These are phyloP conservation scores for Cephus spinipes DNA, from an alignment of 2,888 invertebrate genomes.

Conservation along the genomic window DNA sequence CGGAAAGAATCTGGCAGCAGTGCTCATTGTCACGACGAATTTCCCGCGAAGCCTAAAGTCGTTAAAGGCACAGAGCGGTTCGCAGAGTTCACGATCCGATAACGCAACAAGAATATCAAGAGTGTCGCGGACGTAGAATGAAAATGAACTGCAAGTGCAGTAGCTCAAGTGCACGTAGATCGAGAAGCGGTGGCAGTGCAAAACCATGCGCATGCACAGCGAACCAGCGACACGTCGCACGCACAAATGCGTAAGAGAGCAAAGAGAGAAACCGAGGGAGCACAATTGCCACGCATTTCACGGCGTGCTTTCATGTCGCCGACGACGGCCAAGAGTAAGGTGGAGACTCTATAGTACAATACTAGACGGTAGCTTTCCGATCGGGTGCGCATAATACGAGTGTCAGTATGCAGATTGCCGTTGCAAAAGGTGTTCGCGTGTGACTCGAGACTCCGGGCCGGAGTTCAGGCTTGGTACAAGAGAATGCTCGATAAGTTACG, in stretches of 20 bases:
- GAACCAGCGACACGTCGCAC: neutral
- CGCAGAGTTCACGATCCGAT: neutral
- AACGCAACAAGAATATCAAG: neutral
- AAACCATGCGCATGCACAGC: neutral
- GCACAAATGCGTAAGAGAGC: neutral
- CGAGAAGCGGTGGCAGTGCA: neutral
- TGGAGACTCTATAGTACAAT: slow-evolving; percentile 28
- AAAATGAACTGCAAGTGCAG: neutral
- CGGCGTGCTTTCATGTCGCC: slow-evolving; percentile 55
- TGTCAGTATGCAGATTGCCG: slow-evolving; percentile 42
- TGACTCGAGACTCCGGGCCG: neutral
- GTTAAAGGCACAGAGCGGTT: neutral
- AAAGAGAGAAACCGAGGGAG: slow-evolving; percentile 25
- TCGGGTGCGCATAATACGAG: slow-evolving; percentile 40
- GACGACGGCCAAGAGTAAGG: slow-evolving; percentile 28
- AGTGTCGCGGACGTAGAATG: neutral
- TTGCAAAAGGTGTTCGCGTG: slow-evolving; percentile 26
- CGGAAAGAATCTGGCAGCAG: neutral
- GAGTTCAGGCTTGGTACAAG: neutral
- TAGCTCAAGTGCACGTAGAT: neutral
- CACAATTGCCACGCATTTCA: slow-evolving; percentile 55
- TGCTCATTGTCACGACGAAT: neutral
- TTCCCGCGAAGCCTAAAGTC: neutral
- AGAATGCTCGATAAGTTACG: neutral
- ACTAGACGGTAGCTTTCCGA: slow-evolving; percentile 35